These are phyloP conservation scores for Thamnaconus septentrionalis DNA, from an alignment of 2,113 vertebrate species.

Conservation along the genomic window DNA sequence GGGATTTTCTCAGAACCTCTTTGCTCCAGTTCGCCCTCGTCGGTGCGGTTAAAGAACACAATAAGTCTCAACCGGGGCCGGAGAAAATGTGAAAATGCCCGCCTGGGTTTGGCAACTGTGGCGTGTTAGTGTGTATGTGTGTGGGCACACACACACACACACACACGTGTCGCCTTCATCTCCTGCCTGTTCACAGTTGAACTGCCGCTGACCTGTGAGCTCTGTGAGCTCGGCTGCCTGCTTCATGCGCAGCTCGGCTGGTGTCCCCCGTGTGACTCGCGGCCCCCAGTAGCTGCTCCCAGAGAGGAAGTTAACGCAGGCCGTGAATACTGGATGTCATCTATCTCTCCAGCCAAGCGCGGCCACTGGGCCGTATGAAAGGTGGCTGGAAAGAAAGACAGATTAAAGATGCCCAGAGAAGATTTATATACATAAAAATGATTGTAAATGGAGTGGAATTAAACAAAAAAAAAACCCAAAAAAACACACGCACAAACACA, in stretches of 20 bases:
- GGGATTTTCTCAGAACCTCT: not conserved
- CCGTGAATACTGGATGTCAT: conserved; percentile 52
- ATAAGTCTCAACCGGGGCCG: no score
- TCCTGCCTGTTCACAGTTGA: conserved; percentile 61
- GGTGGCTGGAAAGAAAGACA: not conserved
- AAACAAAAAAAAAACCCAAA: not conserved
- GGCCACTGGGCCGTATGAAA: conserved; percentile 14
- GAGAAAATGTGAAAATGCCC: conserved; percentile 37
- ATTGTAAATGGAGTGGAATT: not conserved
- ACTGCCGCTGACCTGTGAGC: conserved; percentile 60
- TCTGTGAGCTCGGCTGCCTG: conserved; percentile 19
- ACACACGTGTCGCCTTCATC: conserved; percentile 29
- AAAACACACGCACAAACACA: no score
- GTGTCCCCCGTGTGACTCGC: conserved; percentile 52
- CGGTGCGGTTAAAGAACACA: conserved; percentile 17
- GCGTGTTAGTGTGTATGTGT: not conserved
- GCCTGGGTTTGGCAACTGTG: conserved; percentile 24
- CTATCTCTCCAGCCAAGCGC: conserved; percentile 28
- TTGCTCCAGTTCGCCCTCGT: conserved; percentile 13
- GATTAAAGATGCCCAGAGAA: not conserved
- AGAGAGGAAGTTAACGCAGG: conserved; percentile 34
- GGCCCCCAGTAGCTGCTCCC: conserved; percentile 43
- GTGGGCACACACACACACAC: no score
- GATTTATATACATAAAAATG: not conserved
- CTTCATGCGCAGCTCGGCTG: conserved; percentile 42